Evolutionary conservation across 2,113 vertebrate genomes (phyloP).

Genomic region (Callionymus lyra): DNA sequence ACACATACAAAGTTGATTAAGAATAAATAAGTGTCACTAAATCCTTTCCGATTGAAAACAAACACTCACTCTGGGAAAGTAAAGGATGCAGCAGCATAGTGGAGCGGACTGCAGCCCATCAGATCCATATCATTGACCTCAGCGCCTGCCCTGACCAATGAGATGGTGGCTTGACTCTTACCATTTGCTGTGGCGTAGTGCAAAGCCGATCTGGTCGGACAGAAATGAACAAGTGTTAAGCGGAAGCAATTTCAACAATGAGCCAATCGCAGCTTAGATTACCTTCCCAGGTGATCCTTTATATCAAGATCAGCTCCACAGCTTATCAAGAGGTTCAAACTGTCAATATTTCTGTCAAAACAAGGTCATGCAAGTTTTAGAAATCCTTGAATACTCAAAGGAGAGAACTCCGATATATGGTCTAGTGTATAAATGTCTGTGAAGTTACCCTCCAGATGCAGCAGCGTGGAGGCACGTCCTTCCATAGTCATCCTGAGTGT

Average conservation of each 20-base stretch:
- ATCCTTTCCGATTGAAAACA: too few species aligned
- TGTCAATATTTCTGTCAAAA: conserved; percentile 80
- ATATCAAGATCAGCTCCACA: conserved; percentile 79
- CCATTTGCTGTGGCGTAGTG: conserved; percentile 91
- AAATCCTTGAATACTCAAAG: neutral
- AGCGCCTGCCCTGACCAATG: conserved; percentile 79
- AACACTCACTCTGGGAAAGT: conserved; percentile 77
- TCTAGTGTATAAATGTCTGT: neutral
- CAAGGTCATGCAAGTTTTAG: neutral
- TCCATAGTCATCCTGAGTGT: conserved; percentile 80
- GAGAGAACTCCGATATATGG: neutral
- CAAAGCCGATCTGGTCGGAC: conserved; percentile 74
- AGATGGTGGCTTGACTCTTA: conserved; percentile 82
- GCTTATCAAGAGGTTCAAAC: conserved; percentile 88
- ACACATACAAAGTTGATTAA: conserved; percentile 1
- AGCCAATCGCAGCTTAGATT: conserved; percentile 1
- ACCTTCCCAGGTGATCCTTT: conserved; percentile 89
- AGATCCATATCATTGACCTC: conserved; percentile 80
- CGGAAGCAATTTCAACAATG: neutral
- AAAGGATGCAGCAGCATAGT: conserved; percentile 87
- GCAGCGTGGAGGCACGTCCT: conserved; percentile 92
- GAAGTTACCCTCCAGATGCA: conserved; percentile 83
- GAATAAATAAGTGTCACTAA: too few species aligned
- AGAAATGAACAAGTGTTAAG: neutral
- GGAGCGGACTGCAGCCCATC: conserved; percentile 85